Evolutionary conservation across 2,888 invertebrate species (phyloP).

Genomic region (Agriotes lineatus): DNA sequence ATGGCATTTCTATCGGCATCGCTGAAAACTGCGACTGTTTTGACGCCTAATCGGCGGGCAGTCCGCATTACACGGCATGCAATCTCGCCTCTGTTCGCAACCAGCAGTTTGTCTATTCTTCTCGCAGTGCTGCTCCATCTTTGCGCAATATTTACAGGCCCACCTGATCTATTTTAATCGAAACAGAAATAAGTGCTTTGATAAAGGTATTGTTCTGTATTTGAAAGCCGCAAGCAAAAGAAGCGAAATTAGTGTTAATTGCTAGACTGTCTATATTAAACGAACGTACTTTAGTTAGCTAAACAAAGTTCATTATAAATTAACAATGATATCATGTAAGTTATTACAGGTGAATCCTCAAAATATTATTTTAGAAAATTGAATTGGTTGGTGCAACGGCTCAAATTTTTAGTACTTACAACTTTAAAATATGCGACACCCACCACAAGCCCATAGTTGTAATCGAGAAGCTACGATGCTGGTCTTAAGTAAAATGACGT

Average conservation of each 20-base stretch:
- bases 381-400: no score
- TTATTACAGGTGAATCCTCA: no score
- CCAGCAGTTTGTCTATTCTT: constrained; percentile 81
- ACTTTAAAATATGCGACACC: background rate
- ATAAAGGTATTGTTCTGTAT: background rate
- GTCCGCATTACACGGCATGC: constrained; percentile 94
- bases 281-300: no score
- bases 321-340: no score
- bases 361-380: no score
- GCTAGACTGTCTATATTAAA: no score
- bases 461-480: background rate
- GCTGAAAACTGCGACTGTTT: constrained; percentile 95
- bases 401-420: no score
- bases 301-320: no score
- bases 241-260: background rate
- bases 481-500: background rate
- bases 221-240: background rate
- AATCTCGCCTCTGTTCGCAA: constrained; percentile 98
- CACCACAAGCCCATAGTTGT: background rate
- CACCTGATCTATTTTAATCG: background rate
- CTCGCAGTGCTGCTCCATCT: constrained; percentile 61
- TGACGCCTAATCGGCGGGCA: constrained; percentile 87
- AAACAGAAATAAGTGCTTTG: background rate
- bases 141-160: constrained; percentile 17
- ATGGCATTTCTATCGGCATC: constrained; percentile 89